Base-by-base conservation (phyloP, 2,113 vertebrate genomes). In the Serinus canaria region DNA sequence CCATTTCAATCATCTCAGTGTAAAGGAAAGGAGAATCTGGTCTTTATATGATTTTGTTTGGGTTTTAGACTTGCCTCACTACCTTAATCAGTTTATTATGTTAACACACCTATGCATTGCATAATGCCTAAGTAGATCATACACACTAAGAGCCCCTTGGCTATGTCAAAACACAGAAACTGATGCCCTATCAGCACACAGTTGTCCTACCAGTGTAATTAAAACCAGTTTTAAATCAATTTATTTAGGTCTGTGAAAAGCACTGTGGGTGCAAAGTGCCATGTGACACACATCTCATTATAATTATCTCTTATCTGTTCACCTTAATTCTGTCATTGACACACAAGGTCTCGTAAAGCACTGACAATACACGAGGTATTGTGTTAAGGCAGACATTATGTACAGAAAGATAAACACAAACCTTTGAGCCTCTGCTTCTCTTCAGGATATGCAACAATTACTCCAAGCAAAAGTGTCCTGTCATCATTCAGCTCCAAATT, bases 91-190 rank as follows among this genome's bases (percentile, higher is more conserved):
- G 83, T 27, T 8, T 4, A 66, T 70, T 73, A 59, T 83, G 72
- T 86, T 86, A 83, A 90, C 83, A 94, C 63, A 74, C 72, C 55
- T 91, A 58, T 22, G 35, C 25, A 28, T 91, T 95, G 82, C 90
- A 67, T 66, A 83, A 94, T 28, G 12, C 1, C 0, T 17, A 39
- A 59, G n/a, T 21, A 70, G 52, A n/a, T 74, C 52, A 43, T n/a
- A n/a, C 35, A 86, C 60, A 68, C 17, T 60, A 74, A 83, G 43
- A 92, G 56, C 90, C 91, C 78, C 60, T 78, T 60, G 90, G 92
- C 83, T 95, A 90, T 53, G 18, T 83, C 80, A 96, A 90, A 79
- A 87, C 76, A 93, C 68, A 93, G 76, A 91, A 94, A 94, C 69
- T 81, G 85, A 63, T 86, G 60, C 39, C 82, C 80, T 90, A 70